Evolutionary conservation across 2,888 invertebrate genomes (phyloP).

Genomic region (Trichogramma evanescens): DNA sequence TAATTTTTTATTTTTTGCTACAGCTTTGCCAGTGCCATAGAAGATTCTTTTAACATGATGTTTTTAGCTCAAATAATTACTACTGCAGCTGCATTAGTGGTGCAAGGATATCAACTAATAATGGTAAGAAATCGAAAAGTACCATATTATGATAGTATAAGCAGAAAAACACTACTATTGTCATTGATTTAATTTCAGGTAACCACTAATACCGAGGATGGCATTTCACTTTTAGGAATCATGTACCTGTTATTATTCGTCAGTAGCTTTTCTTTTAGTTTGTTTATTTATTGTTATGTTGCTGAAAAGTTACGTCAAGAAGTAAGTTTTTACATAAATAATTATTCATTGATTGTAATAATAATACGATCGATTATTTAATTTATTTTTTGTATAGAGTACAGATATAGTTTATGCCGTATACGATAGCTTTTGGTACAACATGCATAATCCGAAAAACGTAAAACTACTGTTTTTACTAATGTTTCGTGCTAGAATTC

Average conservation of each 20-base stretch:
- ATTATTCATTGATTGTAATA: not conserved
- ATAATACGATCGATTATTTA: not conserved
- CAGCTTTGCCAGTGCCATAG: slow-evolving; percentile 16
- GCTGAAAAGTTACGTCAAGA: slow-evolving; percentile 17
- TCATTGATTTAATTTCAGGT: slow-evolving; percentile 7
- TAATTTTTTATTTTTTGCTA: not conserved
- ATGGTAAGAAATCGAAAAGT: too few relatives aligned
- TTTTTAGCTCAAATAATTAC: slow-evolving; percentile 16
- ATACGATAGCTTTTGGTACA: slow-evolving; percentile 30
- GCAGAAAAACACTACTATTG: too few relatives aligned
- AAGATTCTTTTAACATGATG: slow-evolving; percentile 19
- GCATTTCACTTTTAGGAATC: slow-evolving; percentile 14
- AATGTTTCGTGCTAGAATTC: slow-evolving; percentile 25
- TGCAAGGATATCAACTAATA: slow-evolving; percentile 19
- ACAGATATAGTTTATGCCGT: slow-evolving; percentile 24
- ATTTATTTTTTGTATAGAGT: slow-evolving; percentile 24
- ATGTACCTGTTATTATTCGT: slow-evolving; percentile 21
- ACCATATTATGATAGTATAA: too few relatives aligned
- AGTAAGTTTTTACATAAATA: slow-evolving; percentile 7
- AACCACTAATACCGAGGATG: slow-evolving; percentile 2
- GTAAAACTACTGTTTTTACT: slow-evolving; percentile 27
- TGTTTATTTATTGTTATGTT: slow-evolving; percentile 22
- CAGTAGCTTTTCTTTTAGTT: slow-evolving; percentile 16
- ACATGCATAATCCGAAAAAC: slow-evolving; percentile 19
- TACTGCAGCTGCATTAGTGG: slow-evolving; percentile 12